Evolutionary conservation across 2,888 invertebrate genomes (phyloP).

Genomic region (Nudaria mundana): DNA sequence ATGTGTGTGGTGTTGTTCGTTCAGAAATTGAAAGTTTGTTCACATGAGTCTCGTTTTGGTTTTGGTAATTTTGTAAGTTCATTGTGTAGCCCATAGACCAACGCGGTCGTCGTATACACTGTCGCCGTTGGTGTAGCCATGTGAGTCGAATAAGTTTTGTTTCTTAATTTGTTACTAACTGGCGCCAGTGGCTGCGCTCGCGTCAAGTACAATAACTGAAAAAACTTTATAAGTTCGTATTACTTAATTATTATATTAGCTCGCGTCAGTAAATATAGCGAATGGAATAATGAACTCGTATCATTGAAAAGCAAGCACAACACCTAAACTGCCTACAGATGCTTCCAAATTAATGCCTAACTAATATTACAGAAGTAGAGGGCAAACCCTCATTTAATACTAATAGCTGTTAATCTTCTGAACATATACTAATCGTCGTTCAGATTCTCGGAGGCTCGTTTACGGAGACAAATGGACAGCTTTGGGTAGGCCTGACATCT

Average conservation of each 20-base stretch:
- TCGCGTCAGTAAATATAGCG: no score
- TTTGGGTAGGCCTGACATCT: constrained; percentile 1
- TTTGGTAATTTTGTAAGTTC: constrained; percentile 21
- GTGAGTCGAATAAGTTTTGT: constrained; percentile 20
- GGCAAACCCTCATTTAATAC: background rate
- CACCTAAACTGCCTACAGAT: no score
- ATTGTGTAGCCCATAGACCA: no score
- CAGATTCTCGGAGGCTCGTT: constrained; percentile 1
- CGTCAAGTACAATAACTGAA: no score
- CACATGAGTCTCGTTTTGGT: constrained; percentile 6
- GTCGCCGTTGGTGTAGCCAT: no score
- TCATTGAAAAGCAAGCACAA: no score
- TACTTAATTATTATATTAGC: no score
- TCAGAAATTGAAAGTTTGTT: constrained; percentile 5
- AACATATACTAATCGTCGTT: constrained; percentile 5
- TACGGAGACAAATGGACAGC: constrained; percentile 5
- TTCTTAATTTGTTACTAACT: constrained; percentile 8
- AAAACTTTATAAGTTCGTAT: no score
- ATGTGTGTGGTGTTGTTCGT: constrained; percentile 5
- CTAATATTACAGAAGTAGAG: background rate
- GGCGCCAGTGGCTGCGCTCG: no score
- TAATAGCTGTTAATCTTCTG: background rate
- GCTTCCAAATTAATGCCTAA: no score
- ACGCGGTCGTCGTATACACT: no score
- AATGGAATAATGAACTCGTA: no score